A percentile compares a stretch with the other conserved stretches of the same genome.
These are phyloP conservation scores for Eilema griseolum DNA, from an alignment of 2,888 invertebrate genomes.

Conservation along the genomic window DNA sequence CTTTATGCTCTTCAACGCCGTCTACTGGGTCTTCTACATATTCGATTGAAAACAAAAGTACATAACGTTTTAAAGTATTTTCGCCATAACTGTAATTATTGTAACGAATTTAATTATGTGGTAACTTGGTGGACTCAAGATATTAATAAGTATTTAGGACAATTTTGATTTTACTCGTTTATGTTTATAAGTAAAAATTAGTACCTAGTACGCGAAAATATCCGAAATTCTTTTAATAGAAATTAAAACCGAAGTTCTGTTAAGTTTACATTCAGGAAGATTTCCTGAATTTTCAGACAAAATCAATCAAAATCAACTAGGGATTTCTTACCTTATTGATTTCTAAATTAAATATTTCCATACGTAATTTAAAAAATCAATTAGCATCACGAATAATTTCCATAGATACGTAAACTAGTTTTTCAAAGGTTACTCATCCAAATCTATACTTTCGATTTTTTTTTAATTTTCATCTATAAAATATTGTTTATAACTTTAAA, in stretches of 20 bases:
- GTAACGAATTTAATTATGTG: constrained; percentile 45
- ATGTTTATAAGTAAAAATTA: background rate
- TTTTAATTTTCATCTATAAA: background rate
- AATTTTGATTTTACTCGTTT: background rate
- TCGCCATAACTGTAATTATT: constrained; percentile 41
- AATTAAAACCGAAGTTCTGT: background rate
- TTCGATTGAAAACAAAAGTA: constrained; percentile 84
- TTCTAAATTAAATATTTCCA: no score
- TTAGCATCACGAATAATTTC: background rate
- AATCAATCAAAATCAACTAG: no score
- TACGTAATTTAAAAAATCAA: background rate
- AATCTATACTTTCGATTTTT: background rate
- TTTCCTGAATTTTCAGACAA: background rate
- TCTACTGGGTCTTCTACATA: constrained; percentile 98
- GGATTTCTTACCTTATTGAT: no score
- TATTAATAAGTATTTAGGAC: constrained; percentile 11
- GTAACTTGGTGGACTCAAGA: constrained; percentile 24
- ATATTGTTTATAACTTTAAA: constrained; percentile 10
- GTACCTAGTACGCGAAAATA: background rate
- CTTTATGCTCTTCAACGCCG: constrained; percentile 97
- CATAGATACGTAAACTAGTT: background rate
- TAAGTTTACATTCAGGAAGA: no score
- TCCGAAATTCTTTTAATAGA: background rate
- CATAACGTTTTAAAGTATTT: constrained; percentile 29
- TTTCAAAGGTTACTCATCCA: background rate